Evolutionary conservation across 92 coral and sea anemone genomes (phyloP).

Genomic region (Actinernus sp.): DNA sequence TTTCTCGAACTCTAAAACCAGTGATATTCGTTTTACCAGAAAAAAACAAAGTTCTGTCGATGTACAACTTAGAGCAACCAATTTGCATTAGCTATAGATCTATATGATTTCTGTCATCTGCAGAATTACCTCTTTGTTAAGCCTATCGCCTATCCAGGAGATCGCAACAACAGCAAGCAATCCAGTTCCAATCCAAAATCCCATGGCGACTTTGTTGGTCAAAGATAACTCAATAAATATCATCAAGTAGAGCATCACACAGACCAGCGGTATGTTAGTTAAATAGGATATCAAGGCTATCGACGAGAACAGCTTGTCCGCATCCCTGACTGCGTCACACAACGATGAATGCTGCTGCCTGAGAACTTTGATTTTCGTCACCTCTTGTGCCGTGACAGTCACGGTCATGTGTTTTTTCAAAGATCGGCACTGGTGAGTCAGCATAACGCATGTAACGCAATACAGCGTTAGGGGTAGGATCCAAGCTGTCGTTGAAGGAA

Average conservation of each 20-base stretch:
- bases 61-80: too few relatives aligned
- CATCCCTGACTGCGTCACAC: constrained; percentile 49
- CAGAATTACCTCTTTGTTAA: constrained; percentile 26
- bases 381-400: constrained; percentile 30
- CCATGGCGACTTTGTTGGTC: constrained; percentile 8
- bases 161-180: constrained; percentile 12
- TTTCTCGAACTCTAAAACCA: too few relatives aligned
- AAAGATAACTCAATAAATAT: constrained; percentile 13
- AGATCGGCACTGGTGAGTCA: constrained; percentile 23
- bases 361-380: constrained; percentile 17
- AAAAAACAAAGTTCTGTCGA: too few relatives aligned
- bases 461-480: constrained; percentile 43
- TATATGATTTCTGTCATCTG: background rate
- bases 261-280: constrained; percentile 49
- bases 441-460: constrained; percentile 28
- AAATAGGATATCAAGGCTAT: constrained; percentile 28
- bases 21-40: too few relatives aligned
- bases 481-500: constrained; percentile 38
- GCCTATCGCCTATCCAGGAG: constrained; percentile 33
- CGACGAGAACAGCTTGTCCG: constrained; percentile 38
- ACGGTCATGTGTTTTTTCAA: constrained; percentile 24
- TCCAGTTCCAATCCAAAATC: constrained; percentile 42
- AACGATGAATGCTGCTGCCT: constrained; percentile 46
- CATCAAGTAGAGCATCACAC: constrained; percentile 30
- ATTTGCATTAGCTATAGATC: too few relatives aligned